Conservation (phyloP, 2,113 vertebrate species). For the Gymnarchus niloticus region DNA sequence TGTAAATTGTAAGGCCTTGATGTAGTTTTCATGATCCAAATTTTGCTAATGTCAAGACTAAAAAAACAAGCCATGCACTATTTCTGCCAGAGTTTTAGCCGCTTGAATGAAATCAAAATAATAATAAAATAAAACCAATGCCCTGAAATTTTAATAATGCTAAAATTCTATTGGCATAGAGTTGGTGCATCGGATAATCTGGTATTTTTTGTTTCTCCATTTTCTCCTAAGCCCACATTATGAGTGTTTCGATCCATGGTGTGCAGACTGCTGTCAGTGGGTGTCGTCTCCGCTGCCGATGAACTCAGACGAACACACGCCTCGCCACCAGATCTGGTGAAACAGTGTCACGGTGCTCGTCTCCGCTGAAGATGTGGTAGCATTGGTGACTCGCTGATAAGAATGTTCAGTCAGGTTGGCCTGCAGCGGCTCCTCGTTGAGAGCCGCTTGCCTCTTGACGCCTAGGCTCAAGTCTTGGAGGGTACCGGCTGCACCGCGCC, state of each 20-base stretch:
- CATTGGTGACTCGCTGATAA: background rate
- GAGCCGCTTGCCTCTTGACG: background rate
- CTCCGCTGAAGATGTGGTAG: background rate
- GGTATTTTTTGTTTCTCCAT: background rate
- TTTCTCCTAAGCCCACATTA: too few relatives aligned
- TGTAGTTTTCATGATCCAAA: background rate
- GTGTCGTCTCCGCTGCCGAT: background rate
- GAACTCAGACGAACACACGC: background rate
- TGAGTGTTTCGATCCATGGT: background rate
- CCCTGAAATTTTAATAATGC: too few relatives aligned
- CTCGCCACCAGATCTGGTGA: background rate
- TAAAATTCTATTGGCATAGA: too few relatives aligned
- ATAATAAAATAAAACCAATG: too few relatives aligned
- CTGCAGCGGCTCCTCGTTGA: background rate
- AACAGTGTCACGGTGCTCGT: background rate
- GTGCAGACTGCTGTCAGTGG: background rate
- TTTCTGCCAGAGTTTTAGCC: too few relatives aligned
- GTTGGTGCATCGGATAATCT: background rate
- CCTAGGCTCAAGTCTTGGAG: background rate
- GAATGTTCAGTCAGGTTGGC: background rate
- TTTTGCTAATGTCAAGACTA: background rate
- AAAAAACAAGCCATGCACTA: too few relatives aligned
- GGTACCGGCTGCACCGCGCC: too few relatives aligned
- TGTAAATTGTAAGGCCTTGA: background rate
- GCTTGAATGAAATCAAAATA: too few relatives aligned